Evolutionary conservation across 2,888 invertebrate genomes (phyloP).

Genomic region (Melieria omissa): DNA sequence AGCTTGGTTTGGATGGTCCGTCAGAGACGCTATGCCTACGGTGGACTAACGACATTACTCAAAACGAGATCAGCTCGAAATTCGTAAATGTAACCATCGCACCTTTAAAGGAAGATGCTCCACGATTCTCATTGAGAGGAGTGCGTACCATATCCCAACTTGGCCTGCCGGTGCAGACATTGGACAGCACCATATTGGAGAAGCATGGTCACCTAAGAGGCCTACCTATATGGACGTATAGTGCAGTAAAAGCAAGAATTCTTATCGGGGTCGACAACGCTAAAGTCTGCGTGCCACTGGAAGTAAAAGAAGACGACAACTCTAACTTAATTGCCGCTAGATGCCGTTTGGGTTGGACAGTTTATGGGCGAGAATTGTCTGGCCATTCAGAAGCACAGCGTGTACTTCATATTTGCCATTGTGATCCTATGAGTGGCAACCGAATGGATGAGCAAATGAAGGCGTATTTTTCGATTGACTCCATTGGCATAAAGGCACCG

Average conservation of each 20-base stretch:
- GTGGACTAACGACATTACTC: slow-evolving; percentile 42
- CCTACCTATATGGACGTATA: neutral
- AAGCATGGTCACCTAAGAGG: slow-evolving; percentile 12
- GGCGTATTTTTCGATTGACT: slow-evolving; percentile 34
- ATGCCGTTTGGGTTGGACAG: slow-evolving; percentile 39
- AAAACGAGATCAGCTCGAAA: slow-evolving; percentile 37
- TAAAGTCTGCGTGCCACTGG: slow-evolving; percentile 8
- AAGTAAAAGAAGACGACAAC: slow-evolving; percentile 3
- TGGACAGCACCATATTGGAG: slow-evolving; percentile 9
- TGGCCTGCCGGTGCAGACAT: slow-evolving; percentile 32
- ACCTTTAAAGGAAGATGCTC: slow-evolving; percentile 1
- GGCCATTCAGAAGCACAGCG: slow-evolving; percentile 11
- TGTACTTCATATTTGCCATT: slow-evolving; percentile 33
- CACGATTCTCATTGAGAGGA: slow-evolving; percentile 24
- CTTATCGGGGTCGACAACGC: slow-evolving; percentile 21
- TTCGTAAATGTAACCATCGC: slow-evolving; percentile 31
- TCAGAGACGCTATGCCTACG: slow-evolving; percentile 33
- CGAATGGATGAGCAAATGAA: slow-evolving; percentile 36
- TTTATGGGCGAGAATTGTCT: slow-evolving; percentile 31
- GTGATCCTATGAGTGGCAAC: slow-evolving; percentile 9
- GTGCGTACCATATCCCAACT: slow-evolving; percentile 35
- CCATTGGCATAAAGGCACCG: slow-evolving; percentile 20
- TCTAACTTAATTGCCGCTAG: slow-evolving; percentile 32
- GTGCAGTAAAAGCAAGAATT: neutral
- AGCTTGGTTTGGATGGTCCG: slow-evolving; percentile 36